Conservation (phyloP, 1,140 invertebrate species). For the Trichoplusia ni region DNA sequence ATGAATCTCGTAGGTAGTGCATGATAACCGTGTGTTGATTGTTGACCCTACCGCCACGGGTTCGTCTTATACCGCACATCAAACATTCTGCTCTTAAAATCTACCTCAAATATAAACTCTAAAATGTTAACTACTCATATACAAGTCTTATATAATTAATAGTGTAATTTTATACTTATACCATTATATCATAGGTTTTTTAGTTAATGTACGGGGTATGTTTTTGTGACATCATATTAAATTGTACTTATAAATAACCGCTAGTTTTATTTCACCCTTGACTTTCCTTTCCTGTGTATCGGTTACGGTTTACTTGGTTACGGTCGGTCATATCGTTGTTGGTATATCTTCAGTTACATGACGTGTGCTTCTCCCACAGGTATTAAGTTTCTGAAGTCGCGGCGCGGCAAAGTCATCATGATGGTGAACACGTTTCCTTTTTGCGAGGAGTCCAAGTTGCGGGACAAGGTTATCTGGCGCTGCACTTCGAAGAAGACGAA, state of each 20-base stretch:
- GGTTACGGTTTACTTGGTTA: constrained; percentile 33
- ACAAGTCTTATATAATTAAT: constrained; percentile 62
- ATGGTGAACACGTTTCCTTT: constrained; percentile 81
- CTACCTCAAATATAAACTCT: constrained; percentile 70
- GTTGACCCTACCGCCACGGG: constrained; percentile 51
- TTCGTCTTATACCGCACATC: constrained; percentile 38
- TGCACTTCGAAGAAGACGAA: constrained; percentile 81
- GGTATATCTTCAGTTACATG: constrained; percentile 47
- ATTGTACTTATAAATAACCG: constrained; percentile 80
- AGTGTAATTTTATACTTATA: constrained; percentile 78
- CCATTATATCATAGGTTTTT: constrained; percentile 74
- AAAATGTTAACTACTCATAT: constrained; percentile 60
- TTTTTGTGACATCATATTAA: constrained; percentile 79
- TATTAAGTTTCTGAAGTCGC: constrained; percentile 79
- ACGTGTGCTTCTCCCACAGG: constrained; percentile 66
- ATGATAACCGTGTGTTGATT: constrained; percentile 39
- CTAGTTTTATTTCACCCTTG: constrained; percentile 62
- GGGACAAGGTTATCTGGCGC: constrained; percentile 80
- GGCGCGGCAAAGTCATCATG: constrained; percentile 80
- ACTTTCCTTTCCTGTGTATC: constrained; percentile 1
- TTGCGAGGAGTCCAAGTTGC: constrained; percentile 79
- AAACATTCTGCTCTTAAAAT: constrained; percentile 50
- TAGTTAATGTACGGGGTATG: constrained; percentile 78
- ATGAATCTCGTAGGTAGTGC: constrained; percentile 59
- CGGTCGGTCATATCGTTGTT: background rate